phyloP scores from a whole-genome alignment of 2,113 vertebrate genomes.

The Zapornia atra region DNA sequence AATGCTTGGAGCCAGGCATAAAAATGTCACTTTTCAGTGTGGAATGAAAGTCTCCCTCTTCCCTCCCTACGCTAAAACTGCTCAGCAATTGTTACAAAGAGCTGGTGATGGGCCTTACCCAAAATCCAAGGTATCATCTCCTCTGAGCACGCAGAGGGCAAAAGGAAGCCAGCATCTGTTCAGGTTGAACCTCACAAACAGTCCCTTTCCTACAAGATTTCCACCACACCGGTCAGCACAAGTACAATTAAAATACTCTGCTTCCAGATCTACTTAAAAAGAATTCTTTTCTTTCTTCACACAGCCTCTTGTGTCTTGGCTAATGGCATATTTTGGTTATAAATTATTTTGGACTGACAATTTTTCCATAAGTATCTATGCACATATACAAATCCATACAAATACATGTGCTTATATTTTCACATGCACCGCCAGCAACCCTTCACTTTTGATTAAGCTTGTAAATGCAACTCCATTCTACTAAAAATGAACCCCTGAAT shows the following conservation, averaged over 20 bases:
- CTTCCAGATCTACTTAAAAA: not conserved
- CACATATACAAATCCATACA: not conserved
- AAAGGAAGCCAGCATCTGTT: not conserved
- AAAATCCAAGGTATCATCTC: not conserved
- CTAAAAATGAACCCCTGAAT: not conserved
- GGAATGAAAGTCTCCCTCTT: not conserved
- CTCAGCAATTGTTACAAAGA: not conserved
- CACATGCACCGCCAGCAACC: not conserved
- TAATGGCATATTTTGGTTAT: not conserved
- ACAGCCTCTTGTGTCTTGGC: not conserved
- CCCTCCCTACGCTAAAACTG: not conserved
- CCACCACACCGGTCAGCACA: not conserved
- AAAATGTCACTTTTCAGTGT: not conserved
- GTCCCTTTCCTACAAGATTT: not conserved
- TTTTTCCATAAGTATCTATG: not conserved
- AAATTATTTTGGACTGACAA: conserved; percentile 20
- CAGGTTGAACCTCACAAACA: not conserved
- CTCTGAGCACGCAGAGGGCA: not conserved
- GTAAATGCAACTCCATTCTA: not conserved
- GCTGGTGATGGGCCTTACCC: not conserved
- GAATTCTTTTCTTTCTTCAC: conserved; percentile 14
- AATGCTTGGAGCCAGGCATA: not conserved
- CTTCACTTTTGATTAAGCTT: not conserved
- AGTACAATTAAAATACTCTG: not conserved
- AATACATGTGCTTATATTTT: not conserved